Evolutionary conservation across 1,140 invertebrate genomes (phyloP).

Genomic region (Aleiodes sp.): DNA sequence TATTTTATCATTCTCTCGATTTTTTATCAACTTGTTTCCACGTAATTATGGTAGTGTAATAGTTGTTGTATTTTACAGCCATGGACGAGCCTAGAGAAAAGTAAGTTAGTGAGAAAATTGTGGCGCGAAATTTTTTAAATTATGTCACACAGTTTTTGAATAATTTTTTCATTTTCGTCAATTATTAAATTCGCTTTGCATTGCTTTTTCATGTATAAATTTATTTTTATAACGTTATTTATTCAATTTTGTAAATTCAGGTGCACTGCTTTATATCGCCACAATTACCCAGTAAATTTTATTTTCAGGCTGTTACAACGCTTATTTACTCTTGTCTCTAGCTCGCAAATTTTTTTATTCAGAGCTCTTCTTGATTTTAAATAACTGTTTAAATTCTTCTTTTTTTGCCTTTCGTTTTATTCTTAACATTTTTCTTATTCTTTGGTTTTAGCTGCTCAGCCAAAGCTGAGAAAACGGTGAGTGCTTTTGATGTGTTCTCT

Average conservation of each 20-base stretch:
- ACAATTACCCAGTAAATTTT: background rate
- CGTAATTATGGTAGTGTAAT: conserved; percentile 32
- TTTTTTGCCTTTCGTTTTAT: conserved; percentile 22
- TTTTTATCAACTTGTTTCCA: no score
- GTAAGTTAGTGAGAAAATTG: conserved; percentile 69
- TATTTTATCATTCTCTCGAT: conserved; percentile 7
- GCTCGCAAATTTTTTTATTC: conserved; percentile 3
- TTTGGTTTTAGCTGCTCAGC: conserved; percentile 20
- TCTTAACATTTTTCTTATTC: conserved; percentile 11
- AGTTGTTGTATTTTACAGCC: conserved; percentile 72
- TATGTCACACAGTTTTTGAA: no score
- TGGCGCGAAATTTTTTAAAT: conserved; percentile 15
- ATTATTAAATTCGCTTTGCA: background rate
- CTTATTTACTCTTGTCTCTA: conserved; percentile 8
- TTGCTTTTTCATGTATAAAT: conserved; percentile 16
- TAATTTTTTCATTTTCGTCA: conserved; percentile 35
- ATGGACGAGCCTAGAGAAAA: conserved; percentile 85
- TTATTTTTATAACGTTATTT: conserved; percentile 4
- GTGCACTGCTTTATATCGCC: background rate
- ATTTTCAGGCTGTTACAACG: background rate
- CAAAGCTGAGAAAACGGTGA: conserved; percentile 23
- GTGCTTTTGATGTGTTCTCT: conserved; percentile 12
- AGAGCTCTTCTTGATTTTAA: background rate
- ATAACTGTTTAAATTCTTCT: conserved; percentile 11
- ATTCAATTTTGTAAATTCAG: background rate